Conservation (phyloP, 2,113 vertebrate species). For the Rhynchomys soricoides region DNA sequence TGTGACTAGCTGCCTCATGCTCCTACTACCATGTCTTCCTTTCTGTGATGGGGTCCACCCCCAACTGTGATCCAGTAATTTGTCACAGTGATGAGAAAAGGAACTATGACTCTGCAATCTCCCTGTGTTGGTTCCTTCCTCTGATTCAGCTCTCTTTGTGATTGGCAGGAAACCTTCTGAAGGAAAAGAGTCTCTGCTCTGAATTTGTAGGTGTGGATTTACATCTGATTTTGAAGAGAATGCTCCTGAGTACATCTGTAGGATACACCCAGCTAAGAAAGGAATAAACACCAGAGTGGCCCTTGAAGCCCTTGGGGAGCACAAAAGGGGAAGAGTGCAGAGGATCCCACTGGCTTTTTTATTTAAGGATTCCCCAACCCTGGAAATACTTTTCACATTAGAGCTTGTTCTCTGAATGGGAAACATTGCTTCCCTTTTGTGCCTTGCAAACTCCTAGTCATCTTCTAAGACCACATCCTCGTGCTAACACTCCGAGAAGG, state of each 20-base stretch:
- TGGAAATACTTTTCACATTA: no score
- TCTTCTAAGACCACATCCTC: background rate
- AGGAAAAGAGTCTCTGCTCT: background rate
- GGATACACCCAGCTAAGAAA: background rate
- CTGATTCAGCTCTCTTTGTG: background rate
- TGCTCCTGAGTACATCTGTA: background rate
- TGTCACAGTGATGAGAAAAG: background rate
- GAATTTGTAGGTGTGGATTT: background rate
- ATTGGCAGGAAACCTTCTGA: background rate
- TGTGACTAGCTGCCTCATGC: background rate
- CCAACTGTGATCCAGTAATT: background rate
- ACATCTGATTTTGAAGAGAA: background rate
- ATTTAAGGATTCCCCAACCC: background rate
- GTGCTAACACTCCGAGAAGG: background rate
- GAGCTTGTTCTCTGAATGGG: background rate
- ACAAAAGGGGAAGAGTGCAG: accelerated
- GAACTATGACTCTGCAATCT: background rate
- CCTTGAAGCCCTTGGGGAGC: background rate
- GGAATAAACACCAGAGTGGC: background rate
- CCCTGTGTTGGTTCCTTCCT: background rate
- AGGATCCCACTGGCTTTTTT: background rate
- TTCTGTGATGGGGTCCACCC: background rate
- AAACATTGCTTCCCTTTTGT: background rate
- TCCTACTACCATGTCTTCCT: background rate
- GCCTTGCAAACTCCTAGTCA: background rate